Percentiles rank a stretch among this genome's conserved stretches.
phyloP scores from a whole-genome alignment of 2,797 vertebrate species.

The Perodicticus potto region DNA sequence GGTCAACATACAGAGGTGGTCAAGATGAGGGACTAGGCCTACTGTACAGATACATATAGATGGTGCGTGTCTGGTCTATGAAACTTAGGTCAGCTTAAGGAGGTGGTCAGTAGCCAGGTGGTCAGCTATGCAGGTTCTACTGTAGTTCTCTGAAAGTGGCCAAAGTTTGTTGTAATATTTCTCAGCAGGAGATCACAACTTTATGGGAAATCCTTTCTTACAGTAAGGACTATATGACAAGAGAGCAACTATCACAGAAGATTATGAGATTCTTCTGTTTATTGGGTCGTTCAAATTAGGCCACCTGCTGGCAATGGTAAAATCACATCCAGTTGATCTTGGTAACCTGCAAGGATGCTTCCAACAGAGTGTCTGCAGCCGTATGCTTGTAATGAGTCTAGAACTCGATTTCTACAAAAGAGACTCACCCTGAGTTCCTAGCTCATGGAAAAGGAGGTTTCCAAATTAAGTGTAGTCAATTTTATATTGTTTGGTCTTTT shows the following conservation, averaged over 20 bases:
- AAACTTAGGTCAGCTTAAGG: no score
- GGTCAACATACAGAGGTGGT: no score
- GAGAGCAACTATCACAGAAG: neutral
- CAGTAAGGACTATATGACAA: neutral
- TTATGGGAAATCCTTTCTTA: conserved; percentile 13
- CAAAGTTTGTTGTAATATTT: conserved; percentile 13
- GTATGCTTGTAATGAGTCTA: neutral
- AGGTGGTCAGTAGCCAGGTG: no score
- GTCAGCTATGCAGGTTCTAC: no score
- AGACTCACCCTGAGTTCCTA: neutral
- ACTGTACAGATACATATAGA: no score
- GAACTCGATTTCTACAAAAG: neutral
- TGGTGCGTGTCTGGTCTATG: no score
- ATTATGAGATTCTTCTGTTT: neutral
- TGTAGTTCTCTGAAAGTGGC: neutral
- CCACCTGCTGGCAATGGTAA: neutral
- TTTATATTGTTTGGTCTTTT: neutral
- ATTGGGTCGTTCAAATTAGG: neutral
- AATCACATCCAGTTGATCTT: neutral
- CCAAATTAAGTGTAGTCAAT: neutral
- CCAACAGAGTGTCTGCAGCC: neutral
- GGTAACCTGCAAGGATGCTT: neutral
- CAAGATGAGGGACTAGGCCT: no score
- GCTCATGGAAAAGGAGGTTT: neutral
- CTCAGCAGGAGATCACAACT: neutral